A percentile compares a stretch with the other conserved stretches of the same genome.
These are phyloP conservation scores for Meteorus sp. DNA, from an alignment of 1,140 invertebrate genomes.

Conservation along the genomic window DNA sequence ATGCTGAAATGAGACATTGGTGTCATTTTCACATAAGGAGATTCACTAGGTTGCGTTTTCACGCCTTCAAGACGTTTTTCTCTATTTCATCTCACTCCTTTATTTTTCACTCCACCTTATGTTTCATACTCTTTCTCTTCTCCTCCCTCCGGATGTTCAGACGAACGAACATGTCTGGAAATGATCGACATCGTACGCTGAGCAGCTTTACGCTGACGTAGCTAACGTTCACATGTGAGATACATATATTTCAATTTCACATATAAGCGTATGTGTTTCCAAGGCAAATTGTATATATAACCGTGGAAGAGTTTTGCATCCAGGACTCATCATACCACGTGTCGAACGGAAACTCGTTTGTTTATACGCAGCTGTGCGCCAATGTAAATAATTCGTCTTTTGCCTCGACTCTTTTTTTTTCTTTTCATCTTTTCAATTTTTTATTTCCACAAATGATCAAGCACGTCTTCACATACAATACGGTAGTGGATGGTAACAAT, in stretches of 20 bases:
- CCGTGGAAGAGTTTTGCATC: too few species aligned
- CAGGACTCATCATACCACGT: neutral
- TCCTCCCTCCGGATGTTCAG: conserved; percentile 2
- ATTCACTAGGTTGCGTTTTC: conserved; percentile 2
- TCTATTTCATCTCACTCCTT: neutral
- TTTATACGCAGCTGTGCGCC: neutral
- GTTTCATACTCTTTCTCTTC: too few species aligned
- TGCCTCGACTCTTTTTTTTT: neutral
- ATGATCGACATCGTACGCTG: neutral
- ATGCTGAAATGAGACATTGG: neutral
- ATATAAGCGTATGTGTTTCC: too few species aligned
- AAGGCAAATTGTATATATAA: too few species aligned
- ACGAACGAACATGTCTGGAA: neutral
- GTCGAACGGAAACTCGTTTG: conserved; percentile 3
- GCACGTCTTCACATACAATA: neutral
- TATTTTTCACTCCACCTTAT: too few species aligned
- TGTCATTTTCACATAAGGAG: neutral
- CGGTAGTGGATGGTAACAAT: neutral
- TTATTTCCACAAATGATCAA: neutral
- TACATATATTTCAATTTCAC: too few species aligned
- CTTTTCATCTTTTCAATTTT: too few species aligned
- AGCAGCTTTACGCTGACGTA: too few species aligned
- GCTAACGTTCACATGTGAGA: too few species aligned
- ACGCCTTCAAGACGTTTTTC: conserved; percentile 1
- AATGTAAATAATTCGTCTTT: neutral